Conservation (phyloP, 2,113 vertebrate species). For the Turdus rufiventris region DNA sequence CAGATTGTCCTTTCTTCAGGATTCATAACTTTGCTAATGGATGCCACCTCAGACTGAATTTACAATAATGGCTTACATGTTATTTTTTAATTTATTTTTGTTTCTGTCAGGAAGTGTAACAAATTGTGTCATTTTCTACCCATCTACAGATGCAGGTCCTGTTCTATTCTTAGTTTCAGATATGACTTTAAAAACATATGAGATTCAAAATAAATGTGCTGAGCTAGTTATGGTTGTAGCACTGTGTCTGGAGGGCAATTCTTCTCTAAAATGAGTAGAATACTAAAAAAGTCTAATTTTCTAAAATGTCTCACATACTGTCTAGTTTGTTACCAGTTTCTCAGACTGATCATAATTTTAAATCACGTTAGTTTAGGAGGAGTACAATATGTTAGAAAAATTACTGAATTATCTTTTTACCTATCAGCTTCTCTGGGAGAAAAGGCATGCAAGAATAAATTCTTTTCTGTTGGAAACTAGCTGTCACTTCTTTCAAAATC, state of each 20-base stretch:
- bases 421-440: not conserved
- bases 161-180: not conserved
- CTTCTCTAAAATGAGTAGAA: not conserved
- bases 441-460: not conserved
- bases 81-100: not conserved
- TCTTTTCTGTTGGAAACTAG: not conserved
- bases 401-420: not conserved
- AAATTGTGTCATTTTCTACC: not conserved
- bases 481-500: not conserved
- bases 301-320: not conserved
- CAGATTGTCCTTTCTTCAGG: not conserved
- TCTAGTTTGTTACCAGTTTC: not conserved
- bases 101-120: not conserved
- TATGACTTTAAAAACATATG: not conserved
- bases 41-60: not conserved
- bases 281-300: not conserved
- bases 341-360: not conserved
- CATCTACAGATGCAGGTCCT: not conserved
- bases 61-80: accelerated
- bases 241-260: not conserved
- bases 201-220: not conserved
- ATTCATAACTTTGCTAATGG: not conserved
- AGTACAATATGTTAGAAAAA: not conserved
- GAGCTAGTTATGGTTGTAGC: not conserved
- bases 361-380: not conserved